phyloP scores from a whole-genome alignment of 2,888 invertebrate genomes.

The Ophion ventricosus region DNA sequence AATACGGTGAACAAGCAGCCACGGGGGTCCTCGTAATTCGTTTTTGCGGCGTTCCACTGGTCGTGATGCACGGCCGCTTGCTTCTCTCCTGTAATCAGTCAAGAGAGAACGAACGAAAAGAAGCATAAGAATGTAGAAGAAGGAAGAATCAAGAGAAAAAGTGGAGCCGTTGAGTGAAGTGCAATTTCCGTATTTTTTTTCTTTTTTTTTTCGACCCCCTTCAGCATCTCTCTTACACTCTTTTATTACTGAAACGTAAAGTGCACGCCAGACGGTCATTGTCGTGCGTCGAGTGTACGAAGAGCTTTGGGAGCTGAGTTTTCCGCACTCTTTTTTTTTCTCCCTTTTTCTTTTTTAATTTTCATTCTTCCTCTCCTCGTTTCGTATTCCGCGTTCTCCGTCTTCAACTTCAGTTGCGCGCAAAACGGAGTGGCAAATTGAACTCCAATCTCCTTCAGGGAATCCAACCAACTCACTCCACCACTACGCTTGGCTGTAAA shows the following conservation, averaged over 20 bases:
- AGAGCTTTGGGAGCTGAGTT: constrained; percentile 46
- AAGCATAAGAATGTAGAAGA: constrained; percentile 49
- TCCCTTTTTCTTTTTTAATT: constrained; percentile 33
- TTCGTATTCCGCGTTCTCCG: constrained; percentile 25
- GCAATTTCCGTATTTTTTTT: constrained; percentile 46
- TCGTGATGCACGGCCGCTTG: constrained; percentile 88
- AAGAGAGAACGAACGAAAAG: constrained; percentile 46
- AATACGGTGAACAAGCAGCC: constrained; percentile 64
- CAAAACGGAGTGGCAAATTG: constrained; percentile 58
- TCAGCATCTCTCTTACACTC: constrained; percentile 28
- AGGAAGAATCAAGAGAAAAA: constrained; percentile 18
- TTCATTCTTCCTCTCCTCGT: constrained; percentile 27
- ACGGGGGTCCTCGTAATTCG: constrained; percentile 68
- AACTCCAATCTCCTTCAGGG: constrained; percentile 10
- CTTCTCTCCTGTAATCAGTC: constrained; percentile 84
- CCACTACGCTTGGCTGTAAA: constrained; percentile 18
- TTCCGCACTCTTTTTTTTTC: constrained; percentile 31
- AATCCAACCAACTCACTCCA: not conserved
- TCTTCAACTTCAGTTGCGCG: constrained; percentile 39
- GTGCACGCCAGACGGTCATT: constrained; percentile 65
- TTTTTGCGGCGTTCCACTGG: constrained; percentile 85
- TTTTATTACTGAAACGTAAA: constrained; percentile 59
- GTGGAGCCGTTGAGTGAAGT: constrained; percentile 50
- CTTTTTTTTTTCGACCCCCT: constrained; percentile 17
- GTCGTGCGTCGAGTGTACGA: constrained; percentile 41